Base-by-base conservation (phyloP, 2,888 invertebrate species). In the Chrysolina haemoptera region DNA sequence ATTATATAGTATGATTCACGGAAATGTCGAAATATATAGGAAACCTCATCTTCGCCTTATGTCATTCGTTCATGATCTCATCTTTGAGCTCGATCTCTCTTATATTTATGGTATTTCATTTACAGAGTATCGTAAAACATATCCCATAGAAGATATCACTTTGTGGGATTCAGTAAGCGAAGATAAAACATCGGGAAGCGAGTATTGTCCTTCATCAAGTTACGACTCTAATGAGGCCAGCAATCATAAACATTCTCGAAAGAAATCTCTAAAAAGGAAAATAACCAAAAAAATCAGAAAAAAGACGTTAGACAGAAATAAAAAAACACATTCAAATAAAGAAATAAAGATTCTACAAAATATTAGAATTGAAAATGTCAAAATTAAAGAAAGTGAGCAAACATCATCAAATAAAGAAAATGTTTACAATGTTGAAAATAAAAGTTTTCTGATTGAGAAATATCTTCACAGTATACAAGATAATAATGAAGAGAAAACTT, bases 171-270 rank as follows among this genome's bases (percentile, higher is more conserved):
- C 53, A 53, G 53, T 53, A 53, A 53, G 53, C 53, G 53, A 53
- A 53, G 53, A 53, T 10, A 53, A 53, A 53, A 6, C 53, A 53
- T 53, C 53, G 18, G 53, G 53, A 10, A 53, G 53, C 14, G 53
- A 53, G 53, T 53, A 53, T 53, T 53, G 53, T 53, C 53, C 53
- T 53, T 53, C 14, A 53, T 53, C 53, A n/a, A n/a, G n/a, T n/a
- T n/a, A n/a, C n/a, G n/a, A n/a, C n/a, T n/a, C n/a, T n/a, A n/a
- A n/a, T n/a, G 53, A 53, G 18, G 53, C 14, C 53, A 53, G 53
- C 53, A 53, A 53, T 10, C 53, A 53, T 8, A 10, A 53, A 6
- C n/a, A n/a, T n/a, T n/a, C n/a, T n/a, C n/a, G n/a, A n/a, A 53
- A 16, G 10, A 53, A 53, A 16, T 53, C 53, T 10, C 18, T n/a